Evolutionary conservation across 2,797 vertebrate genomes (phyloP).

Genomic region (Cirrhinus molitorella): DNA sequence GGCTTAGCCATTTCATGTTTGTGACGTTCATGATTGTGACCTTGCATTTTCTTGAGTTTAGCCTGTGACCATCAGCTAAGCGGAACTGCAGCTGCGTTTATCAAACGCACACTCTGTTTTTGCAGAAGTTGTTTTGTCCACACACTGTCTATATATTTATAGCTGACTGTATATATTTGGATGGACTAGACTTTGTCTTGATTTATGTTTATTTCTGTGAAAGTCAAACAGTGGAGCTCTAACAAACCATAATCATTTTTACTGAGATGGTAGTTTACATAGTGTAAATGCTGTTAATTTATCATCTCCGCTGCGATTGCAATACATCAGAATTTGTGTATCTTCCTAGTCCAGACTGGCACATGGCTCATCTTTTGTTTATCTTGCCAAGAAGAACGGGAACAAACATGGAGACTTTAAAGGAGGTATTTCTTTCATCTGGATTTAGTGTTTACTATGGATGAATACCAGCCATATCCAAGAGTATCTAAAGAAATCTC

Average conservation of each 20-base stretch:
- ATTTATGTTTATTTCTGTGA: constrained; percentile 47
- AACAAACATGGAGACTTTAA: not conserved
- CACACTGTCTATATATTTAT: constrained; percentile 63
- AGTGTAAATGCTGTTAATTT: constrained; percentile 46
- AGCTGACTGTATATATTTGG: constrained; percentile 61
- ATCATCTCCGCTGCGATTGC: constrained; percentile 20
- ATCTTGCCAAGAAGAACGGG: not conserved
- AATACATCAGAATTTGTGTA: constrained; percentile 36
- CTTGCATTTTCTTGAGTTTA: constrained; percentile 41
- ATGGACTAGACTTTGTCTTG: constrained; percentile 27
- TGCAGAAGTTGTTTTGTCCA: constrained; percentile 67
- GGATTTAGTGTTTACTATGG: not conserved
- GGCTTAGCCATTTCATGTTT: constrained; percentile 13
- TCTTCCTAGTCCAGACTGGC: not conserved
- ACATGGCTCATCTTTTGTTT: constrained; percentile 13
- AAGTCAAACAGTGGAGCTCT: constrained; percentile 52
- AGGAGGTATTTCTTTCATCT: constrained; percentile 4
- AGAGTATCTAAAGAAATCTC: not conserved
- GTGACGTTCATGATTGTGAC: not conserved
- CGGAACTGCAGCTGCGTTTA: constrained; percentile 53
- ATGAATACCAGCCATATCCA: not conserved
- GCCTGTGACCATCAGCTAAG: constrained; percentile 47
- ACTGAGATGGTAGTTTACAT: constrained; percentile 32
- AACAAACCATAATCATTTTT: not conserved
- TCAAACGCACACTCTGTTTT: constrained; percentile 42